Evolutionary conservation across 2,113 vertebrate species (phyloP).

Genomic region (Serilophus lunatus): DNA sequence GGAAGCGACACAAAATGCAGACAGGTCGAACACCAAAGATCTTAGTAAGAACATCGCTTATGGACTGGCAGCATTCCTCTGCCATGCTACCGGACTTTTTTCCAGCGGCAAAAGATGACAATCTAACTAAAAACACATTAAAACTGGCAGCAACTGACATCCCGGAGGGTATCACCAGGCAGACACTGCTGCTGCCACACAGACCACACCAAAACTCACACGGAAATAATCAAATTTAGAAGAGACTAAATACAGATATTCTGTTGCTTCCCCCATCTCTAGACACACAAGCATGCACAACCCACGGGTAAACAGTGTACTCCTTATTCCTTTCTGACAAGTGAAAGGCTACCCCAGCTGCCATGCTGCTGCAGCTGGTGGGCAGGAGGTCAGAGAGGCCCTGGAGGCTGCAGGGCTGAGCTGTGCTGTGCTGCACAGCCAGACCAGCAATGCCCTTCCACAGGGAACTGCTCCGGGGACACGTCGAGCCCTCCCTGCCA

Average conservation of each 20-base stretch:
- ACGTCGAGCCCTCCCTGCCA: accelerated
- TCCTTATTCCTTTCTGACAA: background rate
- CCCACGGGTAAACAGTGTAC: background rate
- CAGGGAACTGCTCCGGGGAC: background rate
- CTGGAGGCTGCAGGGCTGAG: accelerated
- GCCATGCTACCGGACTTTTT: background rate
- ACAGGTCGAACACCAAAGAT: background rate
- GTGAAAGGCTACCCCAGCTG: conserved; percentile 25
- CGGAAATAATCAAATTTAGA: background rate
- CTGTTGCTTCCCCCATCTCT: background rate
- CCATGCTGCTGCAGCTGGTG: background rate
- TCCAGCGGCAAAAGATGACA: background rate
- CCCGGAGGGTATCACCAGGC: background rate
- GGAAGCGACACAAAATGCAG: background rate
- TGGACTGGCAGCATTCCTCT: background rate
- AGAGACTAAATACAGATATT: background rate
- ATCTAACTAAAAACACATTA: background rate
- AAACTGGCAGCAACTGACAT: background rate
- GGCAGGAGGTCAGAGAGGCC: background rate
- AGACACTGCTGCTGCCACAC: background rate
- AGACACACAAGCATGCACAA: accelerated
- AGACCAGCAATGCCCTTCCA: accelerated
- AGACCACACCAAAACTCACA: background rate
- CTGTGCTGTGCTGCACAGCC: background rate
- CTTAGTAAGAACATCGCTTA: background rate